Percentiles rank a stretch among this genome's conserved stretches.
Evolutionary conservation across 2,113 vertebrate genomes (phyloP).

Genomic region (Potamarius usumacintae): DNA sequence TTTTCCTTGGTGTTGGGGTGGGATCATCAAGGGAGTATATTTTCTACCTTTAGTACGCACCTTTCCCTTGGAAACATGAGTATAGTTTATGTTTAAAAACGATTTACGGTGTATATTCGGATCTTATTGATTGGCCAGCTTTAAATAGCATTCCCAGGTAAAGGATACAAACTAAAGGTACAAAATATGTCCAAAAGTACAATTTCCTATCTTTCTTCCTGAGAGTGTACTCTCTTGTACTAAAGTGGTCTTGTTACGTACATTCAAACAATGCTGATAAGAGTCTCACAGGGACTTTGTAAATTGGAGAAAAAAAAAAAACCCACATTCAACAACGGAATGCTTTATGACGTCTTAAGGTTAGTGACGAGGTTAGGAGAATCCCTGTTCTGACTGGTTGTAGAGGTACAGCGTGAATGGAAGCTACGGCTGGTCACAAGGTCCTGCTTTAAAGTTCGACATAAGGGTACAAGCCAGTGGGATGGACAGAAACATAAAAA

Average conservation of each 20-base stretch:
- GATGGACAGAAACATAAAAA: constrained; percentile 48
- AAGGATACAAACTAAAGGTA: background rate
- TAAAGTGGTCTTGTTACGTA: background rate
- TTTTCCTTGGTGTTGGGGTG: background rate
- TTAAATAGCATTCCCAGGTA: background rate
- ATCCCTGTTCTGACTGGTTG: background rate
- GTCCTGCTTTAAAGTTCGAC: constrained; percentile 53
- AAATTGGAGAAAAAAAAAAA: background rate
- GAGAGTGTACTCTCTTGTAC: background rate
- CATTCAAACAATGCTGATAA: background rate
- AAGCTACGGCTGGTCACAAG: constrained; percentile 31
- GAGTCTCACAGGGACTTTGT: background rate
- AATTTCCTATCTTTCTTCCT: background rate
- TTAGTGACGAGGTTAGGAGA: background rate
- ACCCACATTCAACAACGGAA: background rate
- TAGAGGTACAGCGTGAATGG: background rate
- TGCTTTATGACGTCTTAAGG: background rate
- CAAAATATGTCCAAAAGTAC: background rate
- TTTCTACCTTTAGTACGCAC: background rate
- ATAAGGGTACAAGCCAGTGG: constrained; percentile 24
- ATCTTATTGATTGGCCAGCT: background rate
- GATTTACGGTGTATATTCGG: background rate
- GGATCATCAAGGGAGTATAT: background rate
- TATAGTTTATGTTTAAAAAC: background rate
- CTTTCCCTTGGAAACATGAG: background rate